These are phyloP conservation scores for Girardinus metallicus DNA, from an alignment of 2,797 vertebrate genomes.

Conservation along the genomic window DNA sequence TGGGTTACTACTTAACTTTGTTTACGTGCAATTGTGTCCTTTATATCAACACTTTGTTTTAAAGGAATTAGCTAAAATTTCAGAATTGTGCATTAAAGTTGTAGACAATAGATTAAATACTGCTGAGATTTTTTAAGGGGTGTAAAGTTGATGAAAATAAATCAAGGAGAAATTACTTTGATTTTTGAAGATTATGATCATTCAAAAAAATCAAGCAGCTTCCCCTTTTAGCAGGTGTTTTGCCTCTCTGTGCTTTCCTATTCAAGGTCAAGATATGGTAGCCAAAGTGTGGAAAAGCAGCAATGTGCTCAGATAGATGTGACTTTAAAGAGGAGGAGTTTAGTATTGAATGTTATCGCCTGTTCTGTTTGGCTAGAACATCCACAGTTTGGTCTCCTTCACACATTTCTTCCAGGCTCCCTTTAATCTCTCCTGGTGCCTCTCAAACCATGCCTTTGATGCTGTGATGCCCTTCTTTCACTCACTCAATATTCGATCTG, in stretches of 20 bases:
- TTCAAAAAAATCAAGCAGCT: constrained; percentile 25
- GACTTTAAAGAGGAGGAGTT: constrained; percentile 59
- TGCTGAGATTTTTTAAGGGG: constrained; percentile 10
- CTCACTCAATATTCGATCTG: constrained; percentile 83
- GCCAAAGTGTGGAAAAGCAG: constrained; percentile 19
- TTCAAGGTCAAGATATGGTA: constrained; percentile 68
- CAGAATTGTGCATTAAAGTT: constrained; percentile 7
- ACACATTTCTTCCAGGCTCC: constrained; percentile 83
- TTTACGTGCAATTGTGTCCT: constrained; percentile 56
- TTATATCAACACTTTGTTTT: constrained; percentile 20
- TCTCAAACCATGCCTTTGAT: constrained; percentile 80
- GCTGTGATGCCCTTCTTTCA: constrained; percentile 77
- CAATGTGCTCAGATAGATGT: constrained; percentile 29
- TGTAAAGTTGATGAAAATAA: constrained; percentile 5
- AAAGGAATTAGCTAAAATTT: constrained; percentile 16
- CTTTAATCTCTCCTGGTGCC: constrained; percentile 83
- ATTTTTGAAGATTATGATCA: constrained; percentile 32
- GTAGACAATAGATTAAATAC: constrained; percentile 24
- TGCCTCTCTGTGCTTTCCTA: constrained; percentile 24
- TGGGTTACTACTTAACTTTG: constrained; percentile 58
- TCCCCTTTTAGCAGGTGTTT: constrained; percentile 21
- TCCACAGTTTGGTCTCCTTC: constrained; percentile 80
- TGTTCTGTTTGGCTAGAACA: constrained; percentile 61
- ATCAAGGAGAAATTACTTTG: constrained; percentile 1
- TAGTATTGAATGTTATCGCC: constrained; percentile 67